Percentiles rank a stretch among this genome's conserved stretches.
Conservation (phyloP, 2,797 vertebrate genomes). For the Sebastes jordani region DNA sequence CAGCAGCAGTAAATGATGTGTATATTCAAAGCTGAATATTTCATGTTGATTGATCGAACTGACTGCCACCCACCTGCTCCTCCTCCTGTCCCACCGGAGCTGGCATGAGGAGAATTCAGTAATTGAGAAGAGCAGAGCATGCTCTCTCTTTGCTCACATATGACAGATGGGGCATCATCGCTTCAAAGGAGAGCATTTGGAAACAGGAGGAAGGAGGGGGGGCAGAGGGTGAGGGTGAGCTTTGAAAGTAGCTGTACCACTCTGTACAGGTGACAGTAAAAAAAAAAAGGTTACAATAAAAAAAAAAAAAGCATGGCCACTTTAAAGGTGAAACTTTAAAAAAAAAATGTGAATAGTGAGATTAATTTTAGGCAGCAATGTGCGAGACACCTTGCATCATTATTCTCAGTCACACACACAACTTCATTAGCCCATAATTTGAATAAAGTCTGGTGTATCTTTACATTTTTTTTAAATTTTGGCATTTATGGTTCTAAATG, state of each 20-base stretch:
- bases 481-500: background rate
- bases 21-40: constrained; percentile 83
- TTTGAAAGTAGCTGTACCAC: constrained; percentile 79
- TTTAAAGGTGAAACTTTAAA: constrained; percentile 2
- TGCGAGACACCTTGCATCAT: constrained; percentile 8
- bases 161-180: constrained; percentile 99
- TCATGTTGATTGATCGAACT: constrained; percentile 83
- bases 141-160: constrained; percentile 94
- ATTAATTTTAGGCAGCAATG: background rate
- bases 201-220: constrained; percentile 84
- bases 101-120: constrained; percentile 93
- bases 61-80: constrained; percentile 91
- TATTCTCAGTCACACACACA: constrained; percentile 24
- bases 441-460: background rate
- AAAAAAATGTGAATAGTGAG: background rate
- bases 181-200: constrained; percentile 96
- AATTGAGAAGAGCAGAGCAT: constrained; percentile 97
- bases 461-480: background rate
- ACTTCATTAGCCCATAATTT: constrained; percentile 10
- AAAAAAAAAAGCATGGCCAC: background rate
- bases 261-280: constrained; percentile 89
- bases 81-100: constrained; percentile 94
- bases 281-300: background rate
- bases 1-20: constrained; percentile 75
- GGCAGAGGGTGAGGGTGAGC: constrained; percentile 80